Base-by-base conservation (phyloP, 1,140 invertebrate genomes). In the Daktulosphaira vitifoliae region DNA sequence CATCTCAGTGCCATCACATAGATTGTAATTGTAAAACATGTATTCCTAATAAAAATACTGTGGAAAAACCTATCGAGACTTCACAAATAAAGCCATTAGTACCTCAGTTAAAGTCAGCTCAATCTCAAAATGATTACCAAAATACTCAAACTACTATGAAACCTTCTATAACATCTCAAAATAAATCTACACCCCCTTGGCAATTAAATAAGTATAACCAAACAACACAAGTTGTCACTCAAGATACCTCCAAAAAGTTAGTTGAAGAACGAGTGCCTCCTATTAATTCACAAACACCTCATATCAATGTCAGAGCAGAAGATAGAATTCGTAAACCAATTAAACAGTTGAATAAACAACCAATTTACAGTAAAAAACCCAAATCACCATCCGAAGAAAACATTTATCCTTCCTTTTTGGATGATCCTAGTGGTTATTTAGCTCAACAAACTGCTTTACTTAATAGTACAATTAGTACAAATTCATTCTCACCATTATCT, bases 371-470 rank as follows among this genome's bases (percentile, higher is more conserved):
- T 13, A 80, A 81, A 37, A 86, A 84, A 75, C 77, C 81, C 69
- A 76, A 78, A 67, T 72, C 78, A 39, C 77, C 77, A 42, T 76
- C 69, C 39, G 74, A 62, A 44, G 59, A 66, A 38, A 29, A 66
- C 13, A 54, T n/a, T 54, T 65, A 68, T 38, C 85, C 84, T 1
- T 86, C 84, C 38, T 92, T 92, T 71, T 83, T 92, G 78, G 90
- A 93, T 69, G 90, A 94, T 75, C 89, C 90, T 0, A 90, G 84
- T 72, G 90, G 87, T 4, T 93, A 92, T 76, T 75, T 93, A 62
- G 86, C 88, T 5, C 89, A 91, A 71, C 89, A 91, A 72, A 91
- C 89, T 1, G 87, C 87, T 25, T 71, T 91, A 65, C 71, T 92
- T 25, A 90, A 92, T 69, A 90, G 83, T 71, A 89, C 88, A 9